Evolutionary conservation across 2,113 vertebrate genomes (phyloP).

Genomic region (Lycaon pictus): DNA sequence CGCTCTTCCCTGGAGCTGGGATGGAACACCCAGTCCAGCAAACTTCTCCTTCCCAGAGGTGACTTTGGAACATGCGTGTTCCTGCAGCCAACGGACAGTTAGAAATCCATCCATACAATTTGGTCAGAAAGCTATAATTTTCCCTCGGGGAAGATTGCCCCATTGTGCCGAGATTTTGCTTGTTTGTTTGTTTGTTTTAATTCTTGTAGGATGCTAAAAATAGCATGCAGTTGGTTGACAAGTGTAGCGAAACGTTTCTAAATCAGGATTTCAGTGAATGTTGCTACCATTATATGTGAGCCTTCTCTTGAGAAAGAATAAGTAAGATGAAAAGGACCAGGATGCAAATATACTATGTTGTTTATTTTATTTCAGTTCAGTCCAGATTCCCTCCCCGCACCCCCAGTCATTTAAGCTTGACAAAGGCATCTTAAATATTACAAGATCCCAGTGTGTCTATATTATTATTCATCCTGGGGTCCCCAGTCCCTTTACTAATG

Average conservation of each 20-base stretch:
- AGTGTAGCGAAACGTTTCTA: constrained; percentile 70
- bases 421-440: constrained; percentile 6
- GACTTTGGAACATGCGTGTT: neutral
- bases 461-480: neutral
- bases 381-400: neutral
- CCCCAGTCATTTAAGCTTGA: neutral
- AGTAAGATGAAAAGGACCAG: constrained; percentile 11
- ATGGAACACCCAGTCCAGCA: neutral
- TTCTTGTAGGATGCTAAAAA: constrained; percentile 72
- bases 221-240: constrained; percentile 45
- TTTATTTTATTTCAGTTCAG: constrained; percentile 51
- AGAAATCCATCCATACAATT: constrained; percentile 41
- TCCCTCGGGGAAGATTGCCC: constrained; percentile 57
- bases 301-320: constrained; percentile 52
- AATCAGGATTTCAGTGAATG: constrained; percentile 60
- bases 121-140: constrained; percentile 72
- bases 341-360: neutral
- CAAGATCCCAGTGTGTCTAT: neutral
- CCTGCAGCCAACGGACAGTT: constrained; percentile 3
- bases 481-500: neutral
- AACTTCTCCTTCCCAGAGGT: constrained; percentile 9
- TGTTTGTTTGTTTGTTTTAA: constrained; percentile 75
- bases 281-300: constrained; percentile 44
- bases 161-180: constrained; percentile 63
- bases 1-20: neutral